These are phyloP conservation scores for Aphaenogaster ashmeadi DNA, from an alignment of 1,140 invertebrate species.

Conservation along the genomic window DNA sequence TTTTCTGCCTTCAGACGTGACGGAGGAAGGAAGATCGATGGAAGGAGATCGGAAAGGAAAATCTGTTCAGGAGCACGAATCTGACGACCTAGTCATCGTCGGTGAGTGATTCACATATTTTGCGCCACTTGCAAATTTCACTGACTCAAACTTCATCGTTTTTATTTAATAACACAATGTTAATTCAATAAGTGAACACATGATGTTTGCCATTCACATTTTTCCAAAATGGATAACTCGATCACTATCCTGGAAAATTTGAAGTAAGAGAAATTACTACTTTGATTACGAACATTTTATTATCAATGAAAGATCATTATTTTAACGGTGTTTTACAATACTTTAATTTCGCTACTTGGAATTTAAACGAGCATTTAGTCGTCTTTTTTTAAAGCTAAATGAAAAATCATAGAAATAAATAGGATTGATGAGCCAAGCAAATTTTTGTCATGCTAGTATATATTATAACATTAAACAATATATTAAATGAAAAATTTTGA, in stretches of 20 bases:
- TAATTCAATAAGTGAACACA: not conserved
- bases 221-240: not conserved
- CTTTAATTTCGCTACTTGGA: not conserved
- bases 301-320: not conserved
- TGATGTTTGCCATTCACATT: not conserved
- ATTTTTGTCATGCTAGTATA: no score
- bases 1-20: not conserved
- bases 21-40: not conserved
- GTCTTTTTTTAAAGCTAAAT: not conserved
- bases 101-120: not conserved
- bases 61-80: not conserved
- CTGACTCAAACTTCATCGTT: not conserved
- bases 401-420: not conserved
- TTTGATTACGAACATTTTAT: not conserved
- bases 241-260: not conserved
- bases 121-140: not conserved
- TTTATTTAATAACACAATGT: not conserved
- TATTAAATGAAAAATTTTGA: not conserved
- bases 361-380: not conserved
- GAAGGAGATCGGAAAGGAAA: not conserved
- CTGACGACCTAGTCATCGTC: not conserved
- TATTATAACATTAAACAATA: no score
- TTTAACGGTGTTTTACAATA: not conserved
- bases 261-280: not conserved
- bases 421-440: no score